Percentiles rank a stretch among this genome's conserved stretches.
phyloP scores from a whole-genome alignment of 2,113 vertebrate species.

The Danionella cerebrum region DNA sequence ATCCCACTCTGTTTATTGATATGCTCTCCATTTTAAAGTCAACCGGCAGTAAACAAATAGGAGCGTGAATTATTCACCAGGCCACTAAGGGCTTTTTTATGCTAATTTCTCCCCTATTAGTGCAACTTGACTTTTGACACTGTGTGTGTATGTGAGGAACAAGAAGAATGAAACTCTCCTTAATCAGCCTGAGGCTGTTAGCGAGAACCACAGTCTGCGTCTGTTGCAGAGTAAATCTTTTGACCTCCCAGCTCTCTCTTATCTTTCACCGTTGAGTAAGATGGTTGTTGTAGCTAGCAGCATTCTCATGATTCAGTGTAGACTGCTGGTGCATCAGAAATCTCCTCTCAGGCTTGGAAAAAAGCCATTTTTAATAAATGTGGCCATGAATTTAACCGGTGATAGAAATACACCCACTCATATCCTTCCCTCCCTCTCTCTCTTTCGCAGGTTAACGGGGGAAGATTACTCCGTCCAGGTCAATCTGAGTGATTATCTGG shows the following conservation, averaged over 20 bases:
- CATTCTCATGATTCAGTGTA: conserved; percentile 26
- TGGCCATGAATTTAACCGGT: conserved; percentile 16
- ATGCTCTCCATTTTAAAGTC: conserved; percentile 30
- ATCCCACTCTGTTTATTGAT: not conserved
- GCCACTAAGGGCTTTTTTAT: conserved; percentile 35
- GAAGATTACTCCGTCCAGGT: conserved; percentile 85
- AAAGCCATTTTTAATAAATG: conserved; percentile 13
- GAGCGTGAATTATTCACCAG: conserved; percentile 8
- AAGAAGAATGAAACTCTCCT: not conserved
- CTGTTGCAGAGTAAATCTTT: conserved; percentile 5
- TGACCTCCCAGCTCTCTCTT: conserved; percentile 12
- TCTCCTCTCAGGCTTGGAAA: conserved; percentile 12
- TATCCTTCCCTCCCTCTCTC: conserved; percentile 21
- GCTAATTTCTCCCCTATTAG: conserved; percentile 41
- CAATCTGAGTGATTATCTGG: conserved; percentile 93
- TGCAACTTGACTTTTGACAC: conserved; percentile 28
- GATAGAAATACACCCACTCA: conserved; percentile 26
- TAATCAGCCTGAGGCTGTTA: conserved; percentile 40
- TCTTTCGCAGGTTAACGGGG: conserved; percentile 73
- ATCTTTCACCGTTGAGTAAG: no score
- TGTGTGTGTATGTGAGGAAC: conserved; percentile 15
- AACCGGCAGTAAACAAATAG: conserved; percentile 22
- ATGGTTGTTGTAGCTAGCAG: no score
- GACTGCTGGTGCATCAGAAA: conserved; percentile 19
- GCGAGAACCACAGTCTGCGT: conserved; percentile 12